phyloP scores from a whole-genome alignment of 1,140 invertebrate genomes.

The Ditylenchus dipsaci region DNA sequence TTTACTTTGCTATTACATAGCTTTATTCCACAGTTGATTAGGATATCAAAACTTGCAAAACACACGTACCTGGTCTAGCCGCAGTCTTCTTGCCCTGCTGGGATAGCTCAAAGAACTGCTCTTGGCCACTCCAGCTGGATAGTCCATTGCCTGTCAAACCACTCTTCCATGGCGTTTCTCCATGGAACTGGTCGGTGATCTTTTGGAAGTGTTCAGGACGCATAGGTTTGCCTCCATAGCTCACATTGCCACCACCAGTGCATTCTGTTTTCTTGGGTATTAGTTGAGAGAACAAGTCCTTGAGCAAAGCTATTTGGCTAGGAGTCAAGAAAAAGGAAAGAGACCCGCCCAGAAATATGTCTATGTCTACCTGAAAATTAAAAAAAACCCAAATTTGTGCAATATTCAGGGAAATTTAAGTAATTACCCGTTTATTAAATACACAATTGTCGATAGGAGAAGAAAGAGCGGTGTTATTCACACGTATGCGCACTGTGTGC shows the following conservation, averaged over 20 bases:
- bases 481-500: slow-evolving; percentile 33
- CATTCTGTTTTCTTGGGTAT: slow-evolving; percentile 15
- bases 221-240: slow-evolving; percentile 39
- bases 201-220: slow-evolving; percentile 26
- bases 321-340: slow-evolving; percentile 34
- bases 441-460: slow-evolving; percentile 1
- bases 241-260: not conserved
- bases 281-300: slow-evolving; percentile 27
- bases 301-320: slow-evolving; percentile 30
- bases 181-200: slow-evolving; percentile 31
- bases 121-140: slow-evolving; percentile 19
- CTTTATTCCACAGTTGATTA: too few species aligned
- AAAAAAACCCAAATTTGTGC: not conserved
- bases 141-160: not conserved
- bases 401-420: not conserved
- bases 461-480: slow-evolving; percentile 30
- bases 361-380: slow-evolving; percentile 19
- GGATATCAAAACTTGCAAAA: too few species aligned
- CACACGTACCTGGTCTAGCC: too few species aligned
- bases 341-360: slow-evolving; percentile 26
- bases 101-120: slow-evolving; percentile 24
- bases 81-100: not conserved
- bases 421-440: slow-evolving; percentile 29
- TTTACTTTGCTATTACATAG: too few species aligned
- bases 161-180: not conserved